A percentile compares a stretch with the other conserved stretches of the same genome.
These are phyloP conservation scores for Drosophila repletoides DNA, from an alignment of 1,140 invertebrate genomes.

Conservation along the genomic window DNA sequence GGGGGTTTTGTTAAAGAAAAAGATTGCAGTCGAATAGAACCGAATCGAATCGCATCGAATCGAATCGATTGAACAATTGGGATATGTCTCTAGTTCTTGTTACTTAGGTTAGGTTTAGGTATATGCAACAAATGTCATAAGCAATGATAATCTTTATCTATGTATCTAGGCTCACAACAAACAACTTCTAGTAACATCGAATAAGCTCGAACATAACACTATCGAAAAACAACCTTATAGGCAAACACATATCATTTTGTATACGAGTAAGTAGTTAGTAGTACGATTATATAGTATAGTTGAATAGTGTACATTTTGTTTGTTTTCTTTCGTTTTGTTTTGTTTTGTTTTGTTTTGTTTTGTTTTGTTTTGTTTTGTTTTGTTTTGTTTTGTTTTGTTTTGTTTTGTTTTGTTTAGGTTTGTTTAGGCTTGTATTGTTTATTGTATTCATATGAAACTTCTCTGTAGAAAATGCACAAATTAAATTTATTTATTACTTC, in stretches of 20 bases:
- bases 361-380: too few relatives aligned
- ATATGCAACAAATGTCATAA: constrained; percentile 7
- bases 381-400: background rate
- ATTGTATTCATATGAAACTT: constrained; percentile 69
- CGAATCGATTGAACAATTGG: constrained; percentile 7
- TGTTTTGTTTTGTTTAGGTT: constrained; percentile 11
- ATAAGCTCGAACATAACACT: background rate
- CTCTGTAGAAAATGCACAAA: constrained; percentile 60
- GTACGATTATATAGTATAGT: constrained; percentile 9
- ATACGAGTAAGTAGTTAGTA: too few relatives aligned
- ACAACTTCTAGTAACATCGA: constrained; percentile 3
- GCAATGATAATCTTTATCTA: background rate
- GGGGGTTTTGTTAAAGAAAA: too few relatives aligned
- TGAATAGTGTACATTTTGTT: background rate
- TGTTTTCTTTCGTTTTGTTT: too few relatives aligned
- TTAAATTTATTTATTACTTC: background rate
- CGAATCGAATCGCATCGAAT: too few relatives aligned
- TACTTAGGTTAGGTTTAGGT: background rate
- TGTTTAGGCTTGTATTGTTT: constrained; percentile 49
- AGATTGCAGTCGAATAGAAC: too few relatives aligned
- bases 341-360: too few relatives aligned
- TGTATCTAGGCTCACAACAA: background rate
- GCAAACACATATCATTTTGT: constrained; percentile 13
- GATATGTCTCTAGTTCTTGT: constrained; percentile 17
- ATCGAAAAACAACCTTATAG: background rate